Conservation (phyloP, 1,140 invertebrate species). For the Prorops nasuta region DNA sequence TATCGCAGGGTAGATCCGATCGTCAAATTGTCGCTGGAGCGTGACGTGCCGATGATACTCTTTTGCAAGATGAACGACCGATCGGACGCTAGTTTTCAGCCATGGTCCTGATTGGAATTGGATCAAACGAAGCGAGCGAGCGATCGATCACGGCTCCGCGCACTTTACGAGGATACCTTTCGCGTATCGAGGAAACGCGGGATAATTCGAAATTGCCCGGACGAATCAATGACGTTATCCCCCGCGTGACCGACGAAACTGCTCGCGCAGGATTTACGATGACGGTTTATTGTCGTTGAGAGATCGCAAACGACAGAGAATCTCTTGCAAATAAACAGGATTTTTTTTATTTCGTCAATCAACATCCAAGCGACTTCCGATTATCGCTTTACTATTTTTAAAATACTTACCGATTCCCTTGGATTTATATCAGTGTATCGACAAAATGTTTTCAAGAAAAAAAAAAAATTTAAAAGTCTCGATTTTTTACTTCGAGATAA, state of each 20-base stretch:
- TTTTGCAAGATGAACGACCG: slow-evolving; percentile 24
- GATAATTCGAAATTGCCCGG: slow-evolving; percentile 14
- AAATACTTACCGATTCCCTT: too few species aligned
- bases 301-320: too few species aligned
- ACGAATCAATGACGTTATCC: slow-evolving; percentile 18
- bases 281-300: too few species aligned
- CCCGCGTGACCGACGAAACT: background rate
- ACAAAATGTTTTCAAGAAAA: too few species aligned
- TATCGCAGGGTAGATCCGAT: background rate
- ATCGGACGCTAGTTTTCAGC: slow-evolving; percentile 10
- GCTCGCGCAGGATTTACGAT: slow-evolving; percentile 14
- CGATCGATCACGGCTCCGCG: slow-evolving; percentile 21
- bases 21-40: background rate
- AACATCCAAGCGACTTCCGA: too few species aligned
- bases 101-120: slow-evolving; percentile 32
- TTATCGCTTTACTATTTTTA: too few species aligned
- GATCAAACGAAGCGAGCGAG: slow-evolving; percentile 28
- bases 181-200: slow-evolving; percentile 4
- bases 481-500: too few species aligned
- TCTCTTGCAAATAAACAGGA: too few species aligned
- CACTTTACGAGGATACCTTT: slow-evolving; percentile 2
- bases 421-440: too few species aligned
- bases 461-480: too few species aligned
- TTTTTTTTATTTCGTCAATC: too few species aligned
- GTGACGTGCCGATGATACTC: slow-evolving; percentile 7